Evolutionary conservation across 2,113 vertebrate genomes (phyloP).

Genomic region (Antennarius striatus): DNA sequence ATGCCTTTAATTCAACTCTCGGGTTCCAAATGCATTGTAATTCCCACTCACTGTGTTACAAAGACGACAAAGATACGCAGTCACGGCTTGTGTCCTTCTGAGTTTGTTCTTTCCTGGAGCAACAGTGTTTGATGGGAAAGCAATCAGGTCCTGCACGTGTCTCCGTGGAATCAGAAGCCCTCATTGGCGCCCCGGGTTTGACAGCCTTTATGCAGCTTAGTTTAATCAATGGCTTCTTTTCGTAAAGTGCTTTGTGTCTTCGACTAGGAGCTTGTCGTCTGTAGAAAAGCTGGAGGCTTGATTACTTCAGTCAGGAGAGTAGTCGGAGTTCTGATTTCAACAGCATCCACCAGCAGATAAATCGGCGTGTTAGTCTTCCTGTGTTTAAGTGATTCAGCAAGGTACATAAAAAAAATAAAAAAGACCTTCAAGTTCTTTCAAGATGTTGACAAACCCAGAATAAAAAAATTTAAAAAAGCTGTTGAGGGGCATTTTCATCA

Average conservation of each 20-base stretch:
- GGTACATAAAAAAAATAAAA: too few relatives aligned
- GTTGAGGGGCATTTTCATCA: too few relatives aligned
- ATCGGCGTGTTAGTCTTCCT: too few relatives aligned
- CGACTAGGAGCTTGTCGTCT: conserved; percentile 24
- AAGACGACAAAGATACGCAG: conserved; percentile 25
- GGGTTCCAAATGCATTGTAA: conserved; percentile 18
- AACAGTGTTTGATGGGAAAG: conserved; percentile 31
- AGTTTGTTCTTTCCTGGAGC: conserved; percentile 9
- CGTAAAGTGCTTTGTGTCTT: conserved; percentile 26
- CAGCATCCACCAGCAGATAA: not conserved
- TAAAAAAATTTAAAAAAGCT: too few relatives aligned
- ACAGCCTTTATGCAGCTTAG: conserved; percentile 4
- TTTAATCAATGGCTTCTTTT: conserved; percentile 27
- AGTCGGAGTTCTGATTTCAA: conserved; percentile 24
- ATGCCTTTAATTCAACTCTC: conserved; percentile 47
- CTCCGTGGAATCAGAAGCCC: conserved; percentile 18
- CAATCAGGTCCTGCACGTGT: conserved; percentile 38
- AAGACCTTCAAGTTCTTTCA: too few relatives aligned
- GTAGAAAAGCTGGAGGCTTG: conserved; percentile 20
- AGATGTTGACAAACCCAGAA: too few relatives aligned
- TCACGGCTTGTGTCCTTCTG: conserved; percentile 13
- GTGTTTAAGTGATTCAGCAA: too few relatives aligned
- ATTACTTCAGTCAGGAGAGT: conserved; percentile 23
- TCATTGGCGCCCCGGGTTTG: conserved; percentile 1
- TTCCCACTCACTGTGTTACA: conserved; percentile 37